A percentile compares a stretch with the other conserved stretches of the same genome.
Evolutionary conservation across 2,797 vertebrate genomes (phyloP).

Genomic region (Sorex maritimensis): DNA sequence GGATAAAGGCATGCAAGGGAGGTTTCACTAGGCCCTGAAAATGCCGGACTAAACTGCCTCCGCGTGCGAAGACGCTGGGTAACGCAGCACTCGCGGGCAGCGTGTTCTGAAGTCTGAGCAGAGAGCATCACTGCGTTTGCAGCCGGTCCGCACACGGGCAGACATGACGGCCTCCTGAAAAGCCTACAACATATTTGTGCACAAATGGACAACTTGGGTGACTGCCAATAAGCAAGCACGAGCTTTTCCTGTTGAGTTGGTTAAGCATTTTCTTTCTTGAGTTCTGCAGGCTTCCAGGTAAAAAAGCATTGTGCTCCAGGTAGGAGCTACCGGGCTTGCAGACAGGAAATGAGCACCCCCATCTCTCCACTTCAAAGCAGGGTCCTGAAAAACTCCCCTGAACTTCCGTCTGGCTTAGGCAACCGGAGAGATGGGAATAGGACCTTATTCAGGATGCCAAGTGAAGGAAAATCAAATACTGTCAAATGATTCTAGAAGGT

Average conservation of each 20-base stretch:
- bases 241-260: constrained; percentile 51
- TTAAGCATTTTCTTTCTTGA: constrained; percentile 60
- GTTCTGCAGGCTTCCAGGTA: neutral
- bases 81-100: neutral
- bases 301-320: neutral
- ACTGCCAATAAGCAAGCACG: constrained; percentile 42
- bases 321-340: neutral
- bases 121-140: constrained; percentile 48
- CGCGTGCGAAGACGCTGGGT: constrained; percentile 57
- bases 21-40: constrained; percentile 49
- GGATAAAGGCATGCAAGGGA: constrained; percentile 22
- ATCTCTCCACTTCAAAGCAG: neutral
- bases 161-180: constrained; percentile 68
- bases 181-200: constrained; percentile 8
- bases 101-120: constrained; percentile 7
- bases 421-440: neutral
- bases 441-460: neutral
- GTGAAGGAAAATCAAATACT: constrained; percentile 35
- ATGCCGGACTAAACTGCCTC: constrained; percentile 63
- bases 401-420: neutral
- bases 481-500: neutral
- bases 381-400: neutral
- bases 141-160: neutral
- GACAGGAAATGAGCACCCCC: neutral
- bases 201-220: constrained; percentile 53